Evolutionary conservation across 2,113 vertebrate species (phyloP).

Genomic region (Opisthocomus hoazin): DNA sequence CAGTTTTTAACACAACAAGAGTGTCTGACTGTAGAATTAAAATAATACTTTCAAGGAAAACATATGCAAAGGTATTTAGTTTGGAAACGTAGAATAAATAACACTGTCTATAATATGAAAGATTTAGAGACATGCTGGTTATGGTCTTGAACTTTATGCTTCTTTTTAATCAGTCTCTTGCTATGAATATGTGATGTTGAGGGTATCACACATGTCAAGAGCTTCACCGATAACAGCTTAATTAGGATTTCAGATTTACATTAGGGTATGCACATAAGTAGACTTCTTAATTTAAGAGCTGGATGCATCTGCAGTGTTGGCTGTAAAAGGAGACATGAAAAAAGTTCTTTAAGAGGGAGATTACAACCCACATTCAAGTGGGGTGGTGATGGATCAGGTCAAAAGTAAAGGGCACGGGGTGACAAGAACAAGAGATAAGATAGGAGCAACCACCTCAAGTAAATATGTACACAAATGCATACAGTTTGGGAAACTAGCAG

Average conservation of each 20-base stretch:
- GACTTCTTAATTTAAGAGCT: background rate
- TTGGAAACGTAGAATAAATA: background rate
- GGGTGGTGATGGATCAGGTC: background rate
- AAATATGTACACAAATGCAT: background rate
- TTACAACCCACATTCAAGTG: background rate
- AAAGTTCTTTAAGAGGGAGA: background rate
- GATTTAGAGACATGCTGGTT: background rate
- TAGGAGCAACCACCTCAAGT: background rate
- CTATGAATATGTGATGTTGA: background rate
- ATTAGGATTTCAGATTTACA: slow-evolving; percentile 14
- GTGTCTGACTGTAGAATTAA: background rate
- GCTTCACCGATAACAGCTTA: background rate
- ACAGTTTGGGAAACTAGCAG: background rate
- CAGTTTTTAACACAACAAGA: background rate
- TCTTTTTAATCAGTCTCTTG: background rate
- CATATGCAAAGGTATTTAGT: background rate
- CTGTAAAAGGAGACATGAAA: background rate
- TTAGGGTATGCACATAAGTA: background rate
- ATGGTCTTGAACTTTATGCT: background rate
- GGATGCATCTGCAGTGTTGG: background rate
- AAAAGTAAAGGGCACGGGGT: background rate
- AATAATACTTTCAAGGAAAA: background rate
- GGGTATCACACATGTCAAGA: background rate
- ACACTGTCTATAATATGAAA: background rate
- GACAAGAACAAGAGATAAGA: background rate